A percentile compares a stretch with the other conserved stretches of the same genome.
Conservation (phyloP, 2,797 vertebrate genomes). For the Hafferia zeledoni region DNA sequence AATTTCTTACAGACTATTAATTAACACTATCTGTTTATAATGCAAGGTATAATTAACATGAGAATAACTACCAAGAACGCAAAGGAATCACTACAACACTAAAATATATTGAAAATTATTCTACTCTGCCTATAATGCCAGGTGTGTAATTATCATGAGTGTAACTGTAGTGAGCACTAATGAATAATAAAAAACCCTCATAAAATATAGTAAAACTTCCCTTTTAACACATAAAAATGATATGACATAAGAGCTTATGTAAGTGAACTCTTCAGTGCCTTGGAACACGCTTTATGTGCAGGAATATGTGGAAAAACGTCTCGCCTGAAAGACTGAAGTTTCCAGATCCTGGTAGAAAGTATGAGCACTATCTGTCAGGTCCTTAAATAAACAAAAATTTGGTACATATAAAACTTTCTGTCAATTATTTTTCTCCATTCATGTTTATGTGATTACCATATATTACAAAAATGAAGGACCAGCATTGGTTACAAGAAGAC, state of each 20-base stretch:
- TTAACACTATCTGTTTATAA: background rate
- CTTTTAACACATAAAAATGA: background rate
- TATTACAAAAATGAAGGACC: background rate
- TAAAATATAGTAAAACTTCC: background rate
- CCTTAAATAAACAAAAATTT: background rate
- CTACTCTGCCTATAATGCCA: background rate
- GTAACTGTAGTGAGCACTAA: background rate
- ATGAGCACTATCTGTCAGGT: background rate
- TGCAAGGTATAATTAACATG: background rate
- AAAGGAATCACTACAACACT: background rate
- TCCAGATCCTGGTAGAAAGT: background rate
- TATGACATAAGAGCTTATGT: background rate
- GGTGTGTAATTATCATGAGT: background rate
- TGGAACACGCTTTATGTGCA: fast-evolving
- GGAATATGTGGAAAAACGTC: background rate
- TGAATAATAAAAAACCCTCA: fast-evolving
- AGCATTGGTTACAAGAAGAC: background rate
- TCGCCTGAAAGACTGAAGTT: background rate
- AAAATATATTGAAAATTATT: slow-evolving; percentile 12
- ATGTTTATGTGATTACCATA: background rate
- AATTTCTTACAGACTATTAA: background rate
- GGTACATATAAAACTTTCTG: background rate
- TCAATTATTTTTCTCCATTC: background rate
- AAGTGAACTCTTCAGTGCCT: background rate
- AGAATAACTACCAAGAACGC: background rate